phyloP scores from a whole-genome alignment of 2,888 invertebrate genomes.

The Agrochola lychnidis region DNA sequence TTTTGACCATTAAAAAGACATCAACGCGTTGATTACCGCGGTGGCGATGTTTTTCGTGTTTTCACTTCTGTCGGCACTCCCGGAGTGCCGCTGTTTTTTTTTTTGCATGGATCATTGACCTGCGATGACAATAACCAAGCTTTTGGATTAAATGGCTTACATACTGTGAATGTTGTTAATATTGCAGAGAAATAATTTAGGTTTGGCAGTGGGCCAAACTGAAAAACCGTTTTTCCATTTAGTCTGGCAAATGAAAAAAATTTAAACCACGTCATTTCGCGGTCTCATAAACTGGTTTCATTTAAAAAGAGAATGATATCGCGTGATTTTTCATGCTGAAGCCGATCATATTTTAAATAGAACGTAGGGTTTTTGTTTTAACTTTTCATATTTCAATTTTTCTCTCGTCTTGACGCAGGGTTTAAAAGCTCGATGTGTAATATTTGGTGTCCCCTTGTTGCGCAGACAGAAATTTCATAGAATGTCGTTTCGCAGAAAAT shows the following conservation, averaged over 20 bases:
- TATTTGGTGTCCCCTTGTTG: too few relatives aligned
- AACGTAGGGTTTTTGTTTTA: neutral
- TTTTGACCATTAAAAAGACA: too few relatives aligned
- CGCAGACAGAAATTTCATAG: too few relatives aligned
- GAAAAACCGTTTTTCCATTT: constrained; percentile 33
- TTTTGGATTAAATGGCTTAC: constrained; percentile 11
- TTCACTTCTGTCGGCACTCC: too few relatives aligned
- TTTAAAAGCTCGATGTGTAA: too few relatives aligned
- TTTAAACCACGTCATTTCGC: constrained; percentile 16
- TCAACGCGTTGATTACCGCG: too few relatives aligned
- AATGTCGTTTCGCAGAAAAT: too few relatives aligned
- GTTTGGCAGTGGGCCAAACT: constrained; percentile 38
- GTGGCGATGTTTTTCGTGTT: too few relatives aligned
- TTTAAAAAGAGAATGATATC: constrained; percentile 16
- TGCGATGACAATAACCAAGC: constrained; percentile 25
- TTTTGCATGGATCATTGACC: neutral
- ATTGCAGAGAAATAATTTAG: constrained; percentile 20
- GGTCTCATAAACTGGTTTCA: constrained; percentile 27
- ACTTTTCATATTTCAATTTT: neutral
- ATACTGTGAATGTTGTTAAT: constrained; percentile 19
- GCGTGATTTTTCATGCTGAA: constrained; percentile 3
- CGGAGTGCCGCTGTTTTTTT: too few relatives aligned
- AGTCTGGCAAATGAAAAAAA: constrained; percentile 34
- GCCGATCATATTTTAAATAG: neutral
- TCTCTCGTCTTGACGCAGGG: neutral